Percentiles rank a stretch among this genome's conserved stretches.
phyloP scores from a whole-genome alignment of 2,797 vertebrate genomes.

The Anolis apletophallus region DNA sequence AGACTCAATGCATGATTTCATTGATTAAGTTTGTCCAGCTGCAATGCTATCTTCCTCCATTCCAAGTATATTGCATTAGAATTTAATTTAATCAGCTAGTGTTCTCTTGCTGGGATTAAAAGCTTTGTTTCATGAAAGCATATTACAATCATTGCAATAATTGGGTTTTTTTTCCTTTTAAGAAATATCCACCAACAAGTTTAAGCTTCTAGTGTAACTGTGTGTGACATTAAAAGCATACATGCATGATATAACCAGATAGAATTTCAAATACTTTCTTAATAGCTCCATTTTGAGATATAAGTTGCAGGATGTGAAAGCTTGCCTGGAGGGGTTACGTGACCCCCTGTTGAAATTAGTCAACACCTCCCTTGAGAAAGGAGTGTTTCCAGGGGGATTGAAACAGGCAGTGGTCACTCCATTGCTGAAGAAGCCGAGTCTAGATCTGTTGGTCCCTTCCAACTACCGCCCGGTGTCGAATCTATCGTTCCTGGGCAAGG shows the following conservation, averaged over 20 bases:
- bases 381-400: too few species aligned
- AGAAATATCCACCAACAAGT: background rate
- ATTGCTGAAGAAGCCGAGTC: too few species aligned
- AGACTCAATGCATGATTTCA: too few species aligned
- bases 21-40: too few species aligned
- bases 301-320: background rate
- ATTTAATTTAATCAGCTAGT: conserved; percentile 4
- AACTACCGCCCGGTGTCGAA: too few species aligned
- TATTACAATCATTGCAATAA: background rate
- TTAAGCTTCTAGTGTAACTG: background rate
- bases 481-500: too few species aligned
- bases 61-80: background rate
- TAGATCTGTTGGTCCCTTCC: too few species aligned
- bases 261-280: conserved; percentile 18
- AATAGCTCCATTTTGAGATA: background rate
- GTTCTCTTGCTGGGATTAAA: background rate
- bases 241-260: conserved; percentile 4
- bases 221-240: background rate
- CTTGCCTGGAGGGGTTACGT: too few species aligned
- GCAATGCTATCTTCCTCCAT: too few species aligned
- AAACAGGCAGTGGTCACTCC: too few species aligned
- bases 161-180: background rate
- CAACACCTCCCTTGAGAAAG: too few species aligned
- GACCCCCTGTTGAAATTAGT: too few species aligned
- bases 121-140: background rate